These are phyloP conservation scores for Acholoe squamosa DNA, from an alignment of 2,888 invertebrate genomes.

Conservation along the genomic window DNA sequence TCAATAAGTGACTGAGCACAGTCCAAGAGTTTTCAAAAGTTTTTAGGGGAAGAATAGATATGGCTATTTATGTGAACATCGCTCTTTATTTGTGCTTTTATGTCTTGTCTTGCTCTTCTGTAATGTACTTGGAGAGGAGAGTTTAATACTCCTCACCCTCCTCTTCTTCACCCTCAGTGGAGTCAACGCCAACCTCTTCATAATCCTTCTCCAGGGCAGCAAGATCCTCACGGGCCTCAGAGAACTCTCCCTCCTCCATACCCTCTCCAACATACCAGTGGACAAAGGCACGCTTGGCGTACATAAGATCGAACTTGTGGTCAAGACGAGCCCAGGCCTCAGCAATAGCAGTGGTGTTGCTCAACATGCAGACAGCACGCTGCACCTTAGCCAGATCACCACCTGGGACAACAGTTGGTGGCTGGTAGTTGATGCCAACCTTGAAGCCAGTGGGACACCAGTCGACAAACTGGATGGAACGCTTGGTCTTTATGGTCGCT, in stretches of 20 bases:
- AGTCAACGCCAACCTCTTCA: slow-evolving; percentile 79
- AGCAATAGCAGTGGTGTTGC: slow-evolving; percentile 95
- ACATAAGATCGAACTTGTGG: slow-evolving; percentile 92
- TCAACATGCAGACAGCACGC: slow-evolving; percentile 92
- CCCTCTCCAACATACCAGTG: slow-evolving; percentile 94
- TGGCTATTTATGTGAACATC: too few species aligned
- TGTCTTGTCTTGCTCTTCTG: too few species aligned
- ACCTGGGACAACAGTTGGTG: slow-evolving; percentile 87
- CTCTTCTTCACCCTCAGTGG: slow-evolving; percentile 72
- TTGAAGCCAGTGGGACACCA: slow-evolving; percentile 88
- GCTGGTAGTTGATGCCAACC: slow-evolving; percentile 93
- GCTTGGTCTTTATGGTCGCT: slow-evolving; percentile 81
- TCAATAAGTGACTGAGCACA: too few species aligned
- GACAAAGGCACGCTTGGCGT: slow-evolving; percentile 92
- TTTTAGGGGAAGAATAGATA: too few species aligned
- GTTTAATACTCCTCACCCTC: slow-evolving; percentile 69
- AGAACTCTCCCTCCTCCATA: slow-evolving; percentile 92
- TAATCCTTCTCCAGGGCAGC: slow-evolving; percentile 80
- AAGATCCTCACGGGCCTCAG: slow-evolving; percentile 93
- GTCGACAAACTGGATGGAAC: slow-evolving; percentile 80
- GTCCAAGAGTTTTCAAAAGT: too few species aligned
- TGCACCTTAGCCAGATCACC: slow-evolving; percentile 87
- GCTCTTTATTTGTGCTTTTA: too few species aligned
- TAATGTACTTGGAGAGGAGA: background rate
- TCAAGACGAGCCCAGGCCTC: slow-evolving; percentile 92